A percentile compares a stretch with the other conserved stretches of the same genome.
Evolutionary conservation across 2,888 invertebrate genomes (phyloP).

Genomic region (Tiphia femorata): DNA sequence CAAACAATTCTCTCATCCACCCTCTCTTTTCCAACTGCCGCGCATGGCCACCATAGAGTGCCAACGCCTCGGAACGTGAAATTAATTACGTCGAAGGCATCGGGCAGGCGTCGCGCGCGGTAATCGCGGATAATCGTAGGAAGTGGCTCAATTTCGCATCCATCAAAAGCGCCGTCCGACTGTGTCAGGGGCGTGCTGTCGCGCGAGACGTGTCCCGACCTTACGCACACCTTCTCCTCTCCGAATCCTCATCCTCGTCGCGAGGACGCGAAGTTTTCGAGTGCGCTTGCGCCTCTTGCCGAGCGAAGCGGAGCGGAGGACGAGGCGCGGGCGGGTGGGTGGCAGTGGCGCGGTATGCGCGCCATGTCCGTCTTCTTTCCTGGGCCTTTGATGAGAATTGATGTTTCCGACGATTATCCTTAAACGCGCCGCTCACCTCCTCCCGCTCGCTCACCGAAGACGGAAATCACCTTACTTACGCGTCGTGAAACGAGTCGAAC

Average conservation of each 20-base stretch:
- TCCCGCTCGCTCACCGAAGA: conserved; percentile 25
- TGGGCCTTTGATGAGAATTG: conserved; percentile 58
- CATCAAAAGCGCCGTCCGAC: conserved; percentile 23
- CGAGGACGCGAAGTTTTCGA: too few relatives aligned
- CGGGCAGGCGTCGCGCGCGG: too few relatives aligned
- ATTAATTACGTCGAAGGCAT: too few relatives aligned
- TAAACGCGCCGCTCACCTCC: conserved; percentile 49
- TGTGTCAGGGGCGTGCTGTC: conserved; percentile 43
- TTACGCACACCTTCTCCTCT: conserved; percentile 27
- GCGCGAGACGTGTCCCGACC: conserved; percentile 32
- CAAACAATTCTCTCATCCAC: too few relatives aligned
- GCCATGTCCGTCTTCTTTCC: too few relatives aligned
- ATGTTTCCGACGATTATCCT: conserved; percentile 63
- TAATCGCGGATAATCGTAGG: conserved; percentile 18
- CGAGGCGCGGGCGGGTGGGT: conserved; percentile 24
- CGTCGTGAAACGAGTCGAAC: background rate
- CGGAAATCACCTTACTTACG: conserved; percentile 42
- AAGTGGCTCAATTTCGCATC: conserved; percentile 26
- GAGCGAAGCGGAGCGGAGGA: background rate
- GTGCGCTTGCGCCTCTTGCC: background rate
- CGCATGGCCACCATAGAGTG: too few relatives aligned
- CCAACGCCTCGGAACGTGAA: too few relatives aligned
- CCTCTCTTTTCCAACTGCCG: too few relatives aligned
- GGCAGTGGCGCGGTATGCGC: conserved; percentile 51
- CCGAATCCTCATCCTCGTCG: background rate